Evolutionary conservation across 53 echinoderm and acorn worm genomes (phyloP), one percentile per base, ranked within the genome.

Genomic region (Crossaster papposus): DNA sequence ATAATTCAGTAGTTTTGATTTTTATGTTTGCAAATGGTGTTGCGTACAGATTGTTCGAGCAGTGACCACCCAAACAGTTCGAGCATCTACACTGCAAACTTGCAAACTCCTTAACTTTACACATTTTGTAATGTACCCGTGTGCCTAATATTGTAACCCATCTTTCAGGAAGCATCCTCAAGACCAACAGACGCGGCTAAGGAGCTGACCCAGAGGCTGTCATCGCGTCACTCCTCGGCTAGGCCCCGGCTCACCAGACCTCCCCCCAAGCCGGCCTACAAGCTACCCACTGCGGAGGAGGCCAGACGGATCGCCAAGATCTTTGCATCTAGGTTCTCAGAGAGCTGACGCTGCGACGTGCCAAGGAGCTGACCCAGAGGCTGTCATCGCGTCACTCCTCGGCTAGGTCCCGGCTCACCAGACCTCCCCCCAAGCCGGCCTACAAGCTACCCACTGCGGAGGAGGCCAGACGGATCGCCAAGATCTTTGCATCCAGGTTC

Each of bases 301-400:
- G 95, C 97, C n/a, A 95, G 94, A 70, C 89, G 95, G 54, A 95
- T 97, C 24, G 97, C 97, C 17, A 96, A 93, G 58, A 97, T 95
- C 32, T 95, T 97, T 62, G 91, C 93, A 17, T 80, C 97, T 2
- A 97, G 90, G 81, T 97, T 88, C 58, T 86, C 91, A 0, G 68
- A 79, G 51, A 64, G 79, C 79, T 89, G 88, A 88, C 65, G 32
- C 55, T 78, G 38, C 37, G 55, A 55, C 58, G 17, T 20, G 15
- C 17, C 2, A 58, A 0, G 7, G 2, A 8, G 0, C 7, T 18
- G 58, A 18, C 68, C 26, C 35, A 74, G 18, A 33, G 17, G 35
- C 36, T 17, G 36, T 74, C n/a, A n/a, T n/a, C n/a, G n/a, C n/a
- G n/a, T n/a, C n/a, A n/a, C n/a, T n/a, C n/a, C n/a, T n/a, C n/a